These are phyloP conservation scores for Heliconius eleuchia DNA, from an alignment of 1,140 invertebrate genomes.

Conservation along the genomic window DNA sequence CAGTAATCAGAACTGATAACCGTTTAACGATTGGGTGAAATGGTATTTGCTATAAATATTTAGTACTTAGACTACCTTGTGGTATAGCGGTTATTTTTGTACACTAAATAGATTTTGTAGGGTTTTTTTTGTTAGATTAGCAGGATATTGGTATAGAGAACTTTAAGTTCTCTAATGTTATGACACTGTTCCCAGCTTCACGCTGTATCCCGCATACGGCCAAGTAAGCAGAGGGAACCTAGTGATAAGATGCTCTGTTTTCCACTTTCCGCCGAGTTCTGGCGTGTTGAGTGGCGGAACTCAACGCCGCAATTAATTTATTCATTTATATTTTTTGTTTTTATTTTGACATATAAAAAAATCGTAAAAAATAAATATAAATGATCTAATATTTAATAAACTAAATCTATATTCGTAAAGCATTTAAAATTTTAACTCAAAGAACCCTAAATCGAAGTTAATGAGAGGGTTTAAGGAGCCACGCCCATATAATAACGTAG, in stretches of 20 bases:
- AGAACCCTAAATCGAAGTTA: slow-evolving; percentile 60
- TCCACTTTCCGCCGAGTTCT: too few relatives aligned
- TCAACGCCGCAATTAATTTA: too few relatives aligned
- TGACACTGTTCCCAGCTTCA: too few relatives aligned
- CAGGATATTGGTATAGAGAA: too few relatives aligned
- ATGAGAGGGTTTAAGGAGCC: slow-evolving; percentile 59
- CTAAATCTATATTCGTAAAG: not conserved
- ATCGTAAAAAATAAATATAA: not conserved
- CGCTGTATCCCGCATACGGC: too few relatives aligned
- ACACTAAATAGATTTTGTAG: too few relatives aligned
- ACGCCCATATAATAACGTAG: slow-evolving; percentile 61
- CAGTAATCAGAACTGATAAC: slow-evolving; percentile 11
- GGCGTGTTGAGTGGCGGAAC: too few relatives aligned
- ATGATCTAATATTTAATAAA: not conserved
- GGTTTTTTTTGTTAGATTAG: not conserved
- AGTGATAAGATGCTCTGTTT: too few relatives aligned
- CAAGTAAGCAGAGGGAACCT: too few relatives aligned
- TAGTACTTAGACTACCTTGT: not conserved
- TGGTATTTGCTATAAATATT: not conserved
- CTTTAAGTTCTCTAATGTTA: too few relatives aligned
- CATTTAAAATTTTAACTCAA: slow-evolving; percentile 52
- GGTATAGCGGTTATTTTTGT: not conserved
- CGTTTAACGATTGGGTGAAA: slow-evolving; percentile 5
- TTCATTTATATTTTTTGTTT: too few relatives aligned
- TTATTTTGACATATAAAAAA: too few relatives aligned